These are phyloP conservation scores for Panagrolaimus sp. DNA, from an alignment of 1,140 invertebrate genomes.

Conservation along the genomic window DNA sequence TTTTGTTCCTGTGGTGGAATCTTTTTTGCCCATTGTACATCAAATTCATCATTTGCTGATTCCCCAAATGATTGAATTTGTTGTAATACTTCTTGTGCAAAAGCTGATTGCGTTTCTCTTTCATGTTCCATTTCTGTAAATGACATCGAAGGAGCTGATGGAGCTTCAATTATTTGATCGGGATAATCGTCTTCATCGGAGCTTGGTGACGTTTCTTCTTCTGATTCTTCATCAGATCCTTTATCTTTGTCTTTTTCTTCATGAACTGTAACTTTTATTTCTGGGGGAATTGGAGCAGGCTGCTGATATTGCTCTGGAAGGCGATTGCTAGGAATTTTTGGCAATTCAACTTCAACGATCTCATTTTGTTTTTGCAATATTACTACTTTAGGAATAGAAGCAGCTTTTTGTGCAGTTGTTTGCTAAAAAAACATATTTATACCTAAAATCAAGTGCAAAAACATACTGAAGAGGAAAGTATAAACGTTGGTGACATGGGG, in stretches of 20 bases:
- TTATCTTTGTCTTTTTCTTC: conserved; percentile 26
- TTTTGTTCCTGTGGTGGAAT: not conserved
- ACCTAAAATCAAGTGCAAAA: not conserved
- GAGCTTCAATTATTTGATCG: conserved; percentile 53
- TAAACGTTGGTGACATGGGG: conserved; percentile 43
- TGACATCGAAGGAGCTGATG: conserved; percentile 37
- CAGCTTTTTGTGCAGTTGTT: too few species aligned
- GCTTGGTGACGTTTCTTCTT: conserved; percentile 34
- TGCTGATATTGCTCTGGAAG: not conserved
- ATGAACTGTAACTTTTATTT: conserved; percentile 35
- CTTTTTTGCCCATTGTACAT: conserved; percentile 52
- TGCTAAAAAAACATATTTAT: too few species aligned
- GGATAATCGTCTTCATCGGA: conserved; percentile 58
- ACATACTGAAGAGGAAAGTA: conserved; percentile 24
- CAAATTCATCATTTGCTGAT: conserved; percentile 57
- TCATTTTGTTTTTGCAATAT: too few species aligned
- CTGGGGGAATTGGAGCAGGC: conserved; percentile 11
- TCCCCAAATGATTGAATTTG: conserved; percentile 58
- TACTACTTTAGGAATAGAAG: too few species aligned
- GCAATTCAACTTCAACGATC: not conserved
- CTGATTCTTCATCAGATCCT: conserved; percentile 34
- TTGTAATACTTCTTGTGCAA: conserved; percentile 48
- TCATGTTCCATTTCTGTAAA: conserved; percentile 41
- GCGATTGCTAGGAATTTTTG: not conserved
- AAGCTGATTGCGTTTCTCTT: conserved; percentile 32